These are phyloP conservation scores for Stenotaenia linearis DNA, from an alignment of 2,888 invertebrate genomes.

Conservation along the genomic window DNA sequence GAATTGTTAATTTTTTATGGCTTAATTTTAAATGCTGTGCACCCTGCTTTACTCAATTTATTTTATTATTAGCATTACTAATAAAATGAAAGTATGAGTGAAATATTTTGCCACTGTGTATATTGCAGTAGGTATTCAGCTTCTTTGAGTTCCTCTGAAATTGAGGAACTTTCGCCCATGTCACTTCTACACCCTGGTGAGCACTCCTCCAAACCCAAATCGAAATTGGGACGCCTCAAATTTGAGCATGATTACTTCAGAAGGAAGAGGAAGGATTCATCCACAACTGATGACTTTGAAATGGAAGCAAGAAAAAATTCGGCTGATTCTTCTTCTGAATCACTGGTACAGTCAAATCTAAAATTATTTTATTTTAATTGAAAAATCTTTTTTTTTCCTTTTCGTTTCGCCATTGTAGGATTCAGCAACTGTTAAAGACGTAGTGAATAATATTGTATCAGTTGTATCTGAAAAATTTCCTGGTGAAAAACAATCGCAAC, in stretches of 20 bases:
- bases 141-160: slow-evolving; percentile 36
- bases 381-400: not conserved
- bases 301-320: slow-evolving; percentile 34
- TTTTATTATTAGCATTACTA: not conserved
- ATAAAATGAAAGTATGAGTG: slow-evolving; percentile 26
- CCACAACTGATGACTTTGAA: slow-evolving; percentile 28
- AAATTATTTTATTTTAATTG: not conserved
- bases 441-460: slow-evolving; percentile 38
- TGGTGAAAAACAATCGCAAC: slow-evolving; percentile 29
- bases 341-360: slow-evolving; percentile 28
- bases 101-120: slow-evolving; percentile 10
- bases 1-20: not conserved
- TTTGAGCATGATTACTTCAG: slow-evolving; percentile 44
- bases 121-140: slow-evolving; percentile 35
- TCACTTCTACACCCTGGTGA: slow-evolving; percentile 31
- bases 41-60: slow-evolving; percentile 8
- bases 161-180: slow-evolving; percentile 34
- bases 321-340: slow-evolving; percentile 39
- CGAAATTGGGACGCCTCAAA: slow-evolving; percentile 18
- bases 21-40: not conserved
- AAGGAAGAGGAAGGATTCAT: slow-evolving; percentile 36
- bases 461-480: slow-evolving; percentile 37
- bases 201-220: not conserved
- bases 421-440: slow-evolving; percentile 38
- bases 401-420: slow-evolving; percentile 32